Evolutionary conservation across 1,140 invertebrate genomes (phyloP).

Genomic region (Ceratina australensis): DNA sequence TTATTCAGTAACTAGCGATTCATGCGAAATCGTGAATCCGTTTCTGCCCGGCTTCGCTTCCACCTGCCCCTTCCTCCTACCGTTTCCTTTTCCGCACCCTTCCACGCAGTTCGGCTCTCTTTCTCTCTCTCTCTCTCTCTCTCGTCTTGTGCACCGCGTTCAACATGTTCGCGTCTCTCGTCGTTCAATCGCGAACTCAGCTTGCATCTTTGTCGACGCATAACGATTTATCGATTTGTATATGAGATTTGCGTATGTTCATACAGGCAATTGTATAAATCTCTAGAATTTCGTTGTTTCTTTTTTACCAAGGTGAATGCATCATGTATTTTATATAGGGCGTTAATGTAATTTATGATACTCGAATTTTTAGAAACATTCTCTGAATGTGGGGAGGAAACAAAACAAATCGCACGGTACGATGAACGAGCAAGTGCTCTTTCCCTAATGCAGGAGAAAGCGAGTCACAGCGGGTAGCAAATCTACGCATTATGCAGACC

Average conservation of each 20-base stretch:
- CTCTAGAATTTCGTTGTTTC: neutral
- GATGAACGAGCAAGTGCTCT: conserved; percentile 55
- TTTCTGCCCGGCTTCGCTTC: conserved; percentile 58
- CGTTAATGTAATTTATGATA: neutral
- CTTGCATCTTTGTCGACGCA: conserved; percentile 26
- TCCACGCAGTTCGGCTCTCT: conserved; percentile 1
- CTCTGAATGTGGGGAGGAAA: neutral
- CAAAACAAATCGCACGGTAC: conserved; percentile 47
- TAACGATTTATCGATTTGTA: conserved; percentile 25
- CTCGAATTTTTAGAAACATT: conserved; percentile 11
- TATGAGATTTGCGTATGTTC: neutral
- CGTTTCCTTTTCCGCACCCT: conserved; percentile 20
- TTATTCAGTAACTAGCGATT: conserved; percentile 74
- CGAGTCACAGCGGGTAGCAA: conserved; percentile 54
- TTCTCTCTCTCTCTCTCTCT: too few relatives aligned
- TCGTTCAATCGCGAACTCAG: conserved; percentile 18
- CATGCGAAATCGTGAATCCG: conserved; percentile 69
- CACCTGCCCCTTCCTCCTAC: conserved; percentile 17
- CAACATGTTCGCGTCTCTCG: conserved; percentile 40
- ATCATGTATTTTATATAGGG: too few relatives aligned
- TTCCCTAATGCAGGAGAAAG: conserved; percentile 59
- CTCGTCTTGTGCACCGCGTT: neutral
- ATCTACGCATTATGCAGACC: conserved; percentile 56
- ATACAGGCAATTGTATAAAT: neutral
- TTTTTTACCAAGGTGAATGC: too few relatives aligned